A percentile compares a stretch with the other conserved stretches of the same genome.
These are phyloP conservation scores for Penaeus indicus DNA, from an alignment of 1,140 invertebrate species.

Conservation along the genomic window DNA sequence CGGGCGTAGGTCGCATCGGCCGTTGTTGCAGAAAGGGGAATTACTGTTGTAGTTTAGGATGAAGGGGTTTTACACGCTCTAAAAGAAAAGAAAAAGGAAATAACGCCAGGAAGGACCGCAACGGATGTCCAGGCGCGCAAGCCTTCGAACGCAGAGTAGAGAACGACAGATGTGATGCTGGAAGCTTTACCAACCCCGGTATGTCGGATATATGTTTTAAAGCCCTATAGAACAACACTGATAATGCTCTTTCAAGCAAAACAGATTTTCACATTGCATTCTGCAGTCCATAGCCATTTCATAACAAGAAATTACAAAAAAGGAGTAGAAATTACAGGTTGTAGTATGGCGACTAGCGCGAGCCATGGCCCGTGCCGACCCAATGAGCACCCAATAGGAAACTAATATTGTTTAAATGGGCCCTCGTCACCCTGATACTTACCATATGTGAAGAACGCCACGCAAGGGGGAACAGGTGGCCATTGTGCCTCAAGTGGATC, in stretches of 20 bases:
- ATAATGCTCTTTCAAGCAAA: no score
- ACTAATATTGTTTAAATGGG: constrained; percentile 65
- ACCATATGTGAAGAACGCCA: constrained; percentile 58
- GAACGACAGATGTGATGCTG: constrained; percentile 55
- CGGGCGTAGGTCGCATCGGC: no score
- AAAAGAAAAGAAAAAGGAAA: no score
- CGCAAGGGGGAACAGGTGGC: constrained; percentile 52
- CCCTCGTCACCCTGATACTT: constrained; percentile 61
- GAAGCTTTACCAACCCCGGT: constrained; percentile 41
- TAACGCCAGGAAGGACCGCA: no score
- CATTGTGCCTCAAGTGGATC: no score
- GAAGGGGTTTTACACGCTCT: no score
- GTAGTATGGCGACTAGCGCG: not conserved
- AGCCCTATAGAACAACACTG: not conserved
- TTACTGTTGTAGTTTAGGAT: no score
- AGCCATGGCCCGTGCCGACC: constrained; percentile 17
- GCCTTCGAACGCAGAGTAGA: constrained; percentile 29
- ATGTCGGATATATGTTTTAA: constrained; percentile 15
- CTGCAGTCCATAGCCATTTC: no score
- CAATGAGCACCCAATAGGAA: constrained; percentile 62
- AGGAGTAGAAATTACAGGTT: not conserved
- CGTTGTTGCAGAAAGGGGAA: no score
- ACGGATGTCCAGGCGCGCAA: not conserved
- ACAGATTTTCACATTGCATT: no score
- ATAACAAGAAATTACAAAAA: not conserved